Base-by-base conservation (phyloP, 2,888 invertebrate species). In the Lottia scabra region DNA sequence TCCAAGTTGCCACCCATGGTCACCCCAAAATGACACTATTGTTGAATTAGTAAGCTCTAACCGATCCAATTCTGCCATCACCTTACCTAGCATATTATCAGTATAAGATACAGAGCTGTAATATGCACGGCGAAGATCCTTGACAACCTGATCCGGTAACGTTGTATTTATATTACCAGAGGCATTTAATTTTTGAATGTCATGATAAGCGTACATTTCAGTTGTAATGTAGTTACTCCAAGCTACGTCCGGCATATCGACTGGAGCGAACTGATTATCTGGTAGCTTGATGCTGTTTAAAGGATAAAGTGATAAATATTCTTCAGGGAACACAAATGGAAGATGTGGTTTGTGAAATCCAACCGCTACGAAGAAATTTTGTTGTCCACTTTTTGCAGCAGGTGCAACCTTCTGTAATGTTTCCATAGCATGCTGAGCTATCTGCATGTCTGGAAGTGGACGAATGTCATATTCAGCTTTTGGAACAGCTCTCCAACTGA, bases 1-100 rank as follows among this genome's bases (percentile, higher is more conserved):
- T 12, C 80, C 79, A 6, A 82, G 76, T 26, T 77, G 73, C n/a
- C 62, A 80, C 12, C 82, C 83, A 66, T 83, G 83, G 63, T 83
- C 81, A 8, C 81, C 79, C 8, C 72, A 12, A 27, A 83, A 79
- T 4, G 78, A 70, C 13, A 83, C 71, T 12, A 83, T 73, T 0
- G 81, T 83, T 26, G 77, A 69, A n/a, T 79, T 64, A 16, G 65
- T 62, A 1, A 81, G 62, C 0, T 76, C 78, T 12, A 74, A 63
- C 15, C 65, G 65, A 2, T 79, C 68, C 23, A 83, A 70, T n/a
- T 77, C 80, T 3, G 70, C 70, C 2, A 80, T 63, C 0, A 83
- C 75, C 26, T 62, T 64, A 8, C 83, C 81, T 5, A 83, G 72
- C 38, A 76, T 63, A 27, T 73, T 68, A 66, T 83, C 83, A 8